phyloP scores from a whole-genome alignment of 2,113 vertebrate species.

The Petroica traversi region DNA sequence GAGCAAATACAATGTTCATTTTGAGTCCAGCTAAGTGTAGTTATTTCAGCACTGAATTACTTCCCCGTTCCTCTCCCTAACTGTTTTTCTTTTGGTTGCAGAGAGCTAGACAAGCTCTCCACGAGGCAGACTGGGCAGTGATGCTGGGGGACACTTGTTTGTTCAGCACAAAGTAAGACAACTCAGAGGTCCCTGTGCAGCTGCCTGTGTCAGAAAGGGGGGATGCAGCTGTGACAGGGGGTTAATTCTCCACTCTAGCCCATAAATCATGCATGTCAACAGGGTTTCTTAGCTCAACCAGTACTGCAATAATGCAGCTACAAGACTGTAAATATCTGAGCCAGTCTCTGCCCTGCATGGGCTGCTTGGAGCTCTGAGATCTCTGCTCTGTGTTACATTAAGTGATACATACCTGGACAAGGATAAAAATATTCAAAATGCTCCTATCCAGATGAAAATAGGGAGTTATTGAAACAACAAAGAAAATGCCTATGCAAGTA shows the following conservation, averaged over 20 bases:
- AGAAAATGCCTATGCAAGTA: background rate
- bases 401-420: background rate
- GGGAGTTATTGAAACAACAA: background rate
- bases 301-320: background rate
- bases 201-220: background rate
- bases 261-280: background rate
- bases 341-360: background rate
- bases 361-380: background rate
- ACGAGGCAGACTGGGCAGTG: background rate
- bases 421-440: background rate
- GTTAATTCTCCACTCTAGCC: background rate
- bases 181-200: background rate
- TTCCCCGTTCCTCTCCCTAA: background rate
- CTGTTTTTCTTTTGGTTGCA: background rate
- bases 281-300: background rate
- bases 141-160: background rate
- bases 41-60: background rate
- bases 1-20: background rate
- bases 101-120: background rate
- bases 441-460: background rate
- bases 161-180: background rate
- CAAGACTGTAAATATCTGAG: background rate
- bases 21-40: background rate
- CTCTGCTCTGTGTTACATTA: background rate
- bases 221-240: fast-evolving